A percentile compares a stretch with the other conserved stretches of the same genome.
phyloP scores from a whole-genome alignment of 2,797 vertebrate genomes.

The Cynopterus sphinx region DNA sequence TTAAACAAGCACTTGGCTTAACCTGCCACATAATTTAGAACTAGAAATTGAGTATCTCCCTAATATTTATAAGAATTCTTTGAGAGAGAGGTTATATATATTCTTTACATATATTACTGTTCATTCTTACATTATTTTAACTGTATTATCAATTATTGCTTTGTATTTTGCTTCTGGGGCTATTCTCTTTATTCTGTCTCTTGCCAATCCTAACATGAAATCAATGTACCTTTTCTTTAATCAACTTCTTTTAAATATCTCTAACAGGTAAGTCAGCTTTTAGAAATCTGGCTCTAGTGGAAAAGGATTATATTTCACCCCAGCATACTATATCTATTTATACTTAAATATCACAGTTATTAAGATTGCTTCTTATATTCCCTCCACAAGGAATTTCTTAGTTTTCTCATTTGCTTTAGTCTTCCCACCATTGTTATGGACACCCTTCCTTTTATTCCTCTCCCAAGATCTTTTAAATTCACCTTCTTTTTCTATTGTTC shows the following conservation, averaged over 20 bases:
- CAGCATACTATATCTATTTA: background rate
- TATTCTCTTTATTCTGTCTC: background rate
- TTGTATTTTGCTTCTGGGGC: background rate
- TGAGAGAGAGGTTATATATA: background rate
- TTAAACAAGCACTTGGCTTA: background rate
- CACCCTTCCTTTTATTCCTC: background rate
- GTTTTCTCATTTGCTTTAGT: background rate
- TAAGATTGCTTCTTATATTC: background rate
- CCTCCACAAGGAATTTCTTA: background rate
- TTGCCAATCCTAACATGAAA: background rate
- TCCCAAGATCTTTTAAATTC: background rate
- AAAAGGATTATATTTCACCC: background rate
- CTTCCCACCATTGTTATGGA: background rate
- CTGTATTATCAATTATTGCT: background rate
- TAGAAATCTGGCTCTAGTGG: background rate
- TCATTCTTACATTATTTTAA: background rate
- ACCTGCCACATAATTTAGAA: background rate
- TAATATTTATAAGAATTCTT: background rate
- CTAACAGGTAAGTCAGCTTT: background rate
- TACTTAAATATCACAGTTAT: background rate
- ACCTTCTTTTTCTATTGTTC: background rate
- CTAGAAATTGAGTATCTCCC: background rate
- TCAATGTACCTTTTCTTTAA: background rate
- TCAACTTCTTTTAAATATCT: background rate
- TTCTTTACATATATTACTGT: background rate